These are phyloP conservation scores for Apamea crenata DNA, from an alignment of 2,888 invertebrate species.

Conservation along the genomic window DNA sequence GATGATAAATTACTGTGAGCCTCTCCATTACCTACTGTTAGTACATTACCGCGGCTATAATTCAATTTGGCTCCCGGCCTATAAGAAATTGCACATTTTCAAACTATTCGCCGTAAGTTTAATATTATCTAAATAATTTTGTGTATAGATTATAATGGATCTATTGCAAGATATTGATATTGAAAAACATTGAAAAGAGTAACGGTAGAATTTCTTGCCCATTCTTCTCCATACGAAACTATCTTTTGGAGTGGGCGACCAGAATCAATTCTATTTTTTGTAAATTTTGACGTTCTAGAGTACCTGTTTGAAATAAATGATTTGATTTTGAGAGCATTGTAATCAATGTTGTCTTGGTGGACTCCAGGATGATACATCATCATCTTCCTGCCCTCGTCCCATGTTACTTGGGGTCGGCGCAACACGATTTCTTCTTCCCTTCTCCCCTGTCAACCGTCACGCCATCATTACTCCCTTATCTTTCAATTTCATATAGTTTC, in stretches of 20 bases:
- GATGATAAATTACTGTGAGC: slow-evolving; percentile 52
- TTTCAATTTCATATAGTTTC: neutral
- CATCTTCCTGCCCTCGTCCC: too few relatives aligned
- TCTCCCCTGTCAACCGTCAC: neutral
- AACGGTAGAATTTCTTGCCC: too few relatives aligned
- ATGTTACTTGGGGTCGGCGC: too few relatives aligned
- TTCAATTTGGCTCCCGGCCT: slow-evolving; percentile 42
- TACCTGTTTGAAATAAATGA: too few relatives aligned
- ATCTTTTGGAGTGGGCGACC: too few relatives aligned
- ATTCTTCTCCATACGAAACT: too few relatives aligned
- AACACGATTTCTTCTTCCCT: neutral
- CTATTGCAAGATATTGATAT: slow-evolving; percentile 10
- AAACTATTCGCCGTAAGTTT: slow-evolving; percentile 14
- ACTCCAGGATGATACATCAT: neutral
- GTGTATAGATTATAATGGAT: neutral
- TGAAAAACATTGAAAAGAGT: neutral
- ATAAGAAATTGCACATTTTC: slow-evolving; percentile 41
- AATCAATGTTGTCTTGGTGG: neutral
- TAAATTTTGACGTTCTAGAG: too few relatives aligned
- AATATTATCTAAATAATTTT: neutral
- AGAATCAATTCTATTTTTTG: too few relatives aligned
- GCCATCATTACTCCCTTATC: neutral
- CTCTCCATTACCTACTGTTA: slow-evolving; percentile 42
- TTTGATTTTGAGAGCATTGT: neutral
- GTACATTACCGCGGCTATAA: slow-evolving; percentile 56